These are phyloP conservation scores for Chrysomela aeneicollis DNA, from an alignment of 2,888 invertebrate genomes.

Conservation along the genomic window DNA sequence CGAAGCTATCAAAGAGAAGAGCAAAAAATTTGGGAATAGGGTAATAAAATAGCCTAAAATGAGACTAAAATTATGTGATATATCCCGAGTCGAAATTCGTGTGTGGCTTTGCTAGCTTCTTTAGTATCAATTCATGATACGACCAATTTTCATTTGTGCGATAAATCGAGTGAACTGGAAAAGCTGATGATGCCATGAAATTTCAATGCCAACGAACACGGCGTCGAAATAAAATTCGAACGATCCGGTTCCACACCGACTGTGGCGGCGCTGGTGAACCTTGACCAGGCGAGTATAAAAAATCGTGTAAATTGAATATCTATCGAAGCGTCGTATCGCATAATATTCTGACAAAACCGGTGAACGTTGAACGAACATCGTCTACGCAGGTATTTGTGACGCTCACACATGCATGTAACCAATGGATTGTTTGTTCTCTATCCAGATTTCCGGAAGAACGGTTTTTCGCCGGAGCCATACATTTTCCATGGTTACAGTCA, in stretches of 20 bases:
- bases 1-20: too few relatives aligned
- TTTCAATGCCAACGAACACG: background rate
- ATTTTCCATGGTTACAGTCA: background rate
- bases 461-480: background rate
- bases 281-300: constrained; percentile 44
- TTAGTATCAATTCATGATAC: too few relatives aligned
- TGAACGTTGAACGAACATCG: constrained; percentile 2
- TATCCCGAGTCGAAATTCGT: too few relatives aligned
- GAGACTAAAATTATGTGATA: too few relatives aligned
- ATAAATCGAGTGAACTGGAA: background rate
- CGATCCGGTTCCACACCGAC: background rate
- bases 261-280: constrained; percentile 27
- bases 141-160: too few relatives aligned
- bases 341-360: background rate
- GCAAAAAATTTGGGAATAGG: too few relatives aligned
- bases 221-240: background rate
- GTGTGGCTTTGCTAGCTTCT: too few relatives aligned
- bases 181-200: background rate
- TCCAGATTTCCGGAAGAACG: constrained; percentile 27
- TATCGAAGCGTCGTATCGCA: constrained; percentile 19
- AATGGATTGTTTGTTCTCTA: constrained; percentile 27
- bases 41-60: too few relatives aligned
- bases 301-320: constrained; percentile 35
- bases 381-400: constrained; percentile 20
- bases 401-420: constrained; percentile 36